Conservation (phyloP, 2,888 invertebrate genomes). For the Pyrochroa serraticornis region DNA sequence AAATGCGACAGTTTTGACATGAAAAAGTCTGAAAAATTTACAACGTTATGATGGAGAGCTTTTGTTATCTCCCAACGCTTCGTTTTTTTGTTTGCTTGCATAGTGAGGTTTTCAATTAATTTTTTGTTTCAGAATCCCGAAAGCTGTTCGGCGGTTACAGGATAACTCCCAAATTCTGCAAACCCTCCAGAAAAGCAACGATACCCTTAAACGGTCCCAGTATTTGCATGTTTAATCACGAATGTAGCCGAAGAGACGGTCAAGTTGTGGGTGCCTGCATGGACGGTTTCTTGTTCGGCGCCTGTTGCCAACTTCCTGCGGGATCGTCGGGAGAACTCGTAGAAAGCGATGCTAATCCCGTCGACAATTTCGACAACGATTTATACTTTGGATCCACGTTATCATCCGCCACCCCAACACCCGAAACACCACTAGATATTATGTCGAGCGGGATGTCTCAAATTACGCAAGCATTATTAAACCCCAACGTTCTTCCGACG, state of each 20-base stretch:
- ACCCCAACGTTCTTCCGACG: slow-evolving; percentile 49
- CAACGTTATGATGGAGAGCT: neutral
- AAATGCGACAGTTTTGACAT: neutral
- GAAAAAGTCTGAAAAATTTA: neutral
- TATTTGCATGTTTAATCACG: slow-evolving; percentile 93
- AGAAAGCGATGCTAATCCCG: slow-evolving; percentile 37
- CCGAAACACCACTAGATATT: slow-evolving; percentile 56
- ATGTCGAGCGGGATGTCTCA: slow-evolving; percentile 65
- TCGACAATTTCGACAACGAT: slow-evolving; percentile 40
- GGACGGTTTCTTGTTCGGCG: slow-evolving; percentile 91
- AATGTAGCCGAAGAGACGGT: slow-evolving; percentile 79
- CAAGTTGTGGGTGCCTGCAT: slow-evolving; percentile 89
- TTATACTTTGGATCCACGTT: slow-evolving; percentile 15
- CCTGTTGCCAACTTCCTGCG: slow-evolving; percentile 80
- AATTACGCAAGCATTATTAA: slow-evolving; percentile 62
- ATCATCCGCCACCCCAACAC: slow-evolving; percentile 37
- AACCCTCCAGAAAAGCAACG: slow-evolving; percentile 69
- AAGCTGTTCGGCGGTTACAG: slow-evolving; percentile 86
- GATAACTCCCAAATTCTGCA: slow-evolving; percentile 83
- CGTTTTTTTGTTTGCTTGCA: neutral
- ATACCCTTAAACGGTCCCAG: slow-evolving; percentile 71
- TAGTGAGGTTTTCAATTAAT: neutral
- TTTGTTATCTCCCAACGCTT: neutral
- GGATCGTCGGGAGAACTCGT: slow-evolving; percentile 54
- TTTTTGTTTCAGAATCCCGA: slow-evolving; percentile 59